Evolutionary conservation across 2,888 invertebrate species (phyloP), one percentile per base, ranked within the genome.

Genomic region (Mythimna pallens): DNA sequence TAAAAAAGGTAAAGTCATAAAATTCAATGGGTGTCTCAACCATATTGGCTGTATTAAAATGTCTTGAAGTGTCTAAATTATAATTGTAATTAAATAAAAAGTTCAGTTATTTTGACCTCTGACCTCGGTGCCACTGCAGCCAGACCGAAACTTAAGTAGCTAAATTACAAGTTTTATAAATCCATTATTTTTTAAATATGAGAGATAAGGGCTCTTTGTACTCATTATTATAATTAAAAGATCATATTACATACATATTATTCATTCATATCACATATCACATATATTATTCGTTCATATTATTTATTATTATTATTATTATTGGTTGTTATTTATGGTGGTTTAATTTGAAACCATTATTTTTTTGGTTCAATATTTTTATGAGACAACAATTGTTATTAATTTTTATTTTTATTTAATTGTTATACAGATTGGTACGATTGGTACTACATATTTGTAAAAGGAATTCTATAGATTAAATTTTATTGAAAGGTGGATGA

Each of bases 221-320:
- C 63, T 80, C 72, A 78, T 85, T 77, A 76, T 62, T 71, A 47
- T 78, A 83, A 82, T 82, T 73, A 80, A 80, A 85, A 80, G 70
- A 85, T n/a, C n/a, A n/a, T n/a, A n/a, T n/a, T n/a, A n/a, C n/a
- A n/a, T n/a, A n/a, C n/a, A n/a, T n/a, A n/a, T n/a, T n/a, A n/a
- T n/a, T n/a, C n/a, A n/a, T n/a, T n/a, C n/a, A n/a, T n/a, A n/a
- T n/a, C n/a, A n/a, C n/a, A n/a, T n/a, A n/a, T n/a, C n/a, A n/a
- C n/a, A n/a, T n/a, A n/a, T n/a, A n/a, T n/a, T n/a, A n/a, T n/a
- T n/a, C n/a, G n/a, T n/a, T n/a, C n/a, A n/a, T n/a, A n/a, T n/a
- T n/a, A n/a, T n/a, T n/a, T n/a, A n/a, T n/a, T n/a, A n/a, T n/a
- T n/a, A n/a, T n/a, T n/a, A n/a, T n/a, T n/a, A n/a, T n/a, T n/a